Evolutionary conservation across 2,113 vertebrate genomes (phyloP), one percentile per base, ranked within the genome.

Genomic region (Rhea americana): DNA sequence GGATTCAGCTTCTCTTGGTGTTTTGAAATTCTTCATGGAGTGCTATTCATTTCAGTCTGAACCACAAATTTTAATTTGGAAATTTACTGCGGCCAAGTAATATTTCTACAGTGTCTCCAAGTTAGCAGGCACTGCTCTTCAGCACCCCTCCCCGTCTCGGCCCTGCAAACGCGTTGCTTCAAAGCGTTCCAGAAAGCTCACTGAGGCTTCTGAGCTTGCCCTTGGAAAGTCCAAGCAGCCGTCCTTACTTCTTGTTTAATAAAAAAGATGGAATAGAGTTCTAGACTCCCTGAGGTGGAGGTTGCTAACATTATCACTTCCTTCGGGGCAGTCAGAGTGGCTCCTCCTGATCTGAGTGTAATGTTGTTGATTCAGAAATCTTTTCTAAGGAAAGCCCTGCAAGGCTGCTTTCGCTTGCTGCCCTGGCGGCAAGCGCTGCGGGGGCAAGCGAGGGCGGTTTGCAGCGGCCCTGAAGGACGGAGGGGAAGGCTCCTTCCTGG

Each of bases 51-150:
- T 67, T 41, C 92, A 73, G 85, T 25, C 91, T 76, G 86, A 96
- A 95, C 94, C 96, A 82, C 96, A 91, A 37, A 50, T 90, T 96
- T 95, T 95, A 94, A 95, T 95, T 93, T 95, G 96, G 94, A 95
- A 91, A 90, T 95, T 95, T 87, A 48, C 95, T 82, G 62, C 24
- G 51, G 94, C 96, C 96, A 97, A 91, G 84, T 77, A 86, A 56
- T 17, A 22, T 89, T 61, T 72, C 73, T 85, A 65, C 89, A 86
- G 51, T 0, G 5, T 28, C 91, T 83, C 68, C 8, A 2, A 55
- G 87, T 56, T 6, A 32, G 87, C 90, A 32, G 41, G 73, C 77
- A 45, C 59, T 13, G 58, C 59, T 50, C 2, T 37, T 18, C 19
- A 17, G 16, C 55, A 30, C 7, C 43, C 47, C 25, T 43, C 75